A percentile compares a stretch with the other conserved stretches of the same genome.
phyloP scores from a whole-genome alignment of 2,113 vertebrate species.

The Cyanoderma ruficeps region DNA sequence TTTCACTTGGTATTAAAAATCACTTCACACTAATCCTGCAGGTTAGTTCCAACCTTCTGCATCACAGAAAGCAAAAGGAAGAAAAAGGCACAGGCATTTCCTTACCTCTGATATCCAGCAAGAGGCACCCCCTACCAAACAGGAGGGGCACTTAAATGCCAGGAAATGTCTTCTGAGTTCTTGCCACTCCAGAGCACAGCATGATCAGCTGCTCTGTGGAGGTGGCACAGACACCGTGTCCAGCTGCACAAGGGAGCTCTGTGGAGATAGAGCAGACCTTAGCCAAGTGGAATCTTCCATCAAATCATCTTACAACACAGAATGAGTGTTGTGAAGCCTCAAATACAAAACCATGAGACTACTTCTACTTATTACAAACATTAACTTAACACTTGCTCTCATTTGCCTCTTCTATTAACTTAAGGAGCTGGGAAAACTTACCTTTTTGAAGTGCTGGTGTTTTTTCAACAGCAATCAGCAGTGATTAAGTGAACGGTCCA shows the following conservation, averaged over 20 bases:
- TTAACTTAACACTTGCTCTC: background rate
- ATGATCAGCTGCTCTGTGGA: background rate
- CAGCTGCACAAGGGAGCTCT: background rate
- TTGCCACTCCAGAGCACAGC: background rate
- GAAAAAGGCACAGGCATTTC: background rate
- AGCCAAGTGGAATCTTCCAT: background rate
- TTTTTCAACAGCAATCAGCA: background rate
- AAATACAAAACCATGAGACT: background rate
- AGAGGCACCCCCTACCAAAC: background rate
- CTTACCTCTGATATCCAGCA: background rate
- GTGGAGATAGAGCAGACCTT: background rate
- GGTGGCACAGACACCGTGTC: background rate
- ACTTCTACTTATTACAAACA: background rate
- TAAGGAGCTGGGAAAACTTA: background rate
- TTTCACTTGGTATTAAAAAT: background rate
- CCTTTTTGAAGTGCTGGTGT: fast-evolving
- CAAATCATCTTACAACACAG: background rate
- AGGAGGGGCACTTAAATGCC: background rate
- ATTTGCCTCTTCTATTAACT: background rate
- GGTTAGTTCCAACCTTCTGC: background rate
- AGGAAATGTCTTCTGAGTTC: background rate
- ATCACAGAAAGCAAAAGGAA: background rate
- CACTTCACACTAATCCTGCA: background rate
- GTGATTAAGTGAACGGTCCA: background rate
- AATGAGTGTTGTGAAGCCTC: fast-evolving